Evolutionary conservation across 2,888 invertebrate genomes (phyloP), one percentile per base, ranked within the genome.

Genomic region (Subacronicta megacephala): DNA sequence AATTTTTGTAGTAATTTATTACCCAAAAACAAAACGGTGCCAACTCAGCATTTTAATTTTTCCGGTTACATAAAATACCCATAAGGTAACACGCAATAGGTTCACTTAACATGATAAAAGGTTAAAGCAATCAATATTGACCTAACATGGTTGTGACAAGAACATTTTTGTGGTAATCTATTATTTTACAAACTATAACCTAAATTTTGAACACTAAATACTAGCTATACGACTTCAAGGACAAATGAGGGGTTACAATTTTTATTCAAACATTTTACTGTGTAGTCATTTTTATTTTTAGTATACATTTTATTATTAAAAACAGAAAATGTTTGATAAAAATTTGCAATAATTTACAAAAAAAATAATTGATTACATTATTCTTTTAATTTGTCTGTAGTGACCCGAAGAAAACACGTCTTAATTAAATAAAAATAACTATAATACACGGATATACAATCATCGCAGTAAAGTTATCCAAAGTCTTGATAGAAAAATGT

Each of bases 401-500:
- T 68, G 41, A 59, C 54, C 41, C 36, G 40, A 60, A 16, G 47
- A 71, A 56, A 69, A 62, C 66, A 71, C 26, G 42, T 61, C 62
- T 76, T 60, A 72, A 73, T 59, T 57, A 63, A 67, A 60, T 59
- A 40, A 50, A 50, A 64, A 29, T 35, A 46, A 37, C 15, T 65
- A 61, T 56, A 54, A 29, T 65, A 68, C 53, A 74, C 45, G 37
- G 45, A 58, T 67, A 63, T 70, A 54, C 61, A 41, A 62, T 62
- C 23, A 23, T 54, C 47, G 41, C 62, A 66, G 60, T 69, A 78
- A 80, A 76, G 68, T 75, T 63, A 70, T 83, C 65, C 56, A 78
- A 76, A 77, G 71, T 80, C 64, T 76, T 57, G 71, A 62, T 62
- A 74, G 62, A 69, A 73, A 70, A 71, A 63, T 56, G 61, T 63